Evolutionary conservation across 92 coral and sea anemone species (phyloP).

Genomic region (Umimayanthus kanabou): DNA sequence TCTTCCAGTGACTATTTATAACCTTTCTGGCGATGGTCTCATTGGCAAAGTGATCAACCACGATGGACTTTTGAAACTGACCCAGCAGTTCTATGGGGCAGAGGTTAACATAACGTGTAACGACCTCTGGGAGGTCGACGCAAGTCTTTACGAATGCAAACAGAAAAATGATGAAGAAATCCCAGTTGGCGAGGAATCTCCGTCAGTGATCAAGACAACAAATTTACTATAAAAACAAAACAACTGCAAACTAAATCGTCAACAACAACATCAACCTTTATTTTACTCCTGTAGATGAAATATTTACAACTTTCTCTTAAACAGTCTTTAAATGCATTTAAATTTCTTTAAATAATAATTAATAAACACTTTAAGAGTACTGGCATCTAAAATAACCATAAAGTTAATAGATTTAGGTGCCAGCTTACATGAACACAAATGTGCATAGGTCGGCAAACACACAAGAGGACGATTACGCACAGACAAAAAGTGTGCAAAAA

Average conservation of each 20-base stretch:
- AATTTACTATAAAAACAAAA: neutral
- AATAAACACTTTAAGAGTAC: too few relatives aligned
- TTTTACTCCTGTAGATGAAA: too few relatives aligned
- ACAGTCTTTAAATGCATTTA: too few relatives aligned
- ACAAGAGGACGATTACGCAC: too few relatives aligned
- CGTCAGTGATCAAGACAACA: constrained; percentile 29
- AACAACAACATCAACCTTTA: too few relatives aligned
- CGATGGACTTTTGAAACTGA: constrained; percentile 71
- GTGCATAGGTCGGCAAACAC: too few relatives aligned
- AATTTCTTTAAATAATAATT: too few relatives aligned
- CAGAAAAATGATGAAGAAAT: constrained; percentile 22
- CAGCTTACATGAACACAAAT: too few relatives aligned
- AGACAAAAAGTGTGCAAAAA: too few relatives aligned
- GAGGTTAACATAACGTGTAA: constrained; percentile 54
- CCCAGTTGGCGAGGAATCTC: constrained; percentile 19
- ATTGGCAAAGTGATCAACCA: constrained; percentile 61
- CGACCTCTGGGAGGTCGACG: constrained; percentile 53
- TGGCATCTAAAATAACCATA: too few relatives aligned
- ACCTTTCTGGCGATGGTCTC: constrained; percentile 24
- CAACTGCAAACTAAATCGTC: neutral
- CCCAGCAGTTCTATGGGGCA: constrained; percentile 50
- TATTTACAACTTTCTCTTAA: too few relatives aligned
- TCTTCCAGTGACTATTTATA: constrained; percentile 26
- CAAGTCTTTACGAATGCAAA: constrained; percentile 33
- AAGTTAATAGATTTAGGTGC: too few relatives aligned